A percentile compares a stretch with the other conserved stretches of the same genome.
phyloP scores from a whole-genome alignment of 2,888 invertebrate species.

The Aspidapion aeneum region DNA sequence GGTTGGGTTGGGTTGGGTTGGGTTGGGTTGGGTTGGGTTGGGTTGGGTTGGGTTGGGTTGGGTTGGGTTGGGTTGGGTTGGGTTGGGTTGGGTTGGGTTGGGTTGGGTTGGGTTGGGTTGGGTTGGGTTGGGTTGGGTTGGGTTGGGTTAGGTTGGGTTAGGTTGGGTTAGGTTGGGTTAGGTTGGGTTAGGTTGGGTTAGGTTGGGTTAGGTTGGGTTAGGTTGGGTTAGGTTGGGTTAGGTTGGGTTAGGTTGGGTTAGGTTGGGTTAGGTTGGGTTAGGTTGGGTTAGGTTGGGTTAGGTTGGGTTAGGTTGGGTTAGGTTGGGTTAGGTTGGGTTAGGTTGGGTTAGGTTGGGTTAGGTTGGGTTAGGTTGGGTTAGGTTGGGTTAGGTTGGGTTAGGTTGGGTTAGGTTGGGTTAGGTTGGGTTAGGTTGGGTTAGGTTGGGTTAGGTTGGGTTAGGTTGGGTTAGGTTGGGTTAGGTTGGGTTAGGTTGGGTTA shows the following conservation, averaged over 20 bases:
- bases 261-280: slow-evolving; percentile 32
- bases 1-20: slow-evolving; percentile 3
- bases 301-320: too few relatives aligned
- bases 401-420: too few relatives aligned
- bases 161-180: slow-evolving; percentile 22
- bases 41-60: slow-evolving; percentile 5
- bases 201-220: slow-evolving; percentile 35
- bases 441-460: too few relatives aligned
- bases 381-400: too few relatives aligned
- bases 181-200: slow-evolving; percentile 41
- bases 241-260: slow-evolving; percentile 43
- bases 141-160: slow-evolving; percentile 3
- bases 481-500: too few relatives aligned
- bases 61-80: slow-evolving; percentile 5
- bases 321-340: too few relatives aligned
- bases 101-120: slow-evolving; percentile 44
- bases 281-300: too few relatives aligned
- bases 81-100: slow-evolving; percentile 2
- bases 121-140: slow-evolving; percentile 36
- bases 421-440: too few relatives aligned
- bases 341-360: too few relatives aligned
- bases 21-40: slow-evolving; percentile 21
- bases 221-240: slow-evolving; percentile 40
- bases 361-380: too few relatives aligned
- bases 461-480: too few relatives aligned